These are phyloP conservation scores for Pteromalus puparum DNA, from an alignment of 1,140 invertebrate genomes.

Conservation along the genomic window DNA sequence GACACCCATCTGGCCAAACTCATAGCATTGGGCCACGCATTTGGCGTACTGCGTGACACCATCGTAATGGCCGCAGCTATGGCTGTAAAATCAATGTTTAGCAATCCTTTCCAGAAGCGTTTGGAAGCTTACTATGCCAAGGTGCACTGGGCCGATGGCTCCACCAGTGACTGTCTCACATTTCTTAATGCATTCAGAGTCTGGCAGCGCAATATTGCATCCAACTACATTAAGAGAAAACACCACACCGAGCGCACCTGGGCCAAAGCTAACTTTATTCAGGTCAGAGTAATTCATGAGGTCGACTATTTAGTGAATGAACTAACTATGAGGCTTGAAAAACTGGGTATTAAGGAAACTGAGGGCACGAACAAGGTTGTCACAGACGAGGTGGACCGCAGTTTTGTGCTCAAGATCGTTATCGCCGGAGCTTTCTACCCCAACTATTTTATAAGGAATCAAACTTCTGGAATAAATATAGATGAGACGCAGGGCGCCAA, in stretches of 20 bases:
- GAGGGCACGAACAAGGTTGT: slow-evolving; percentile 61
- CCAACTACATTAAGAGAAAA: slow-evolving; percentile 58
- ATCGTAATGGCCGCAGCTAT: slow-evolving; percentile 93
- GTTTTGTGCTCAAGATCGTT: slow-evolving; percentile 80
- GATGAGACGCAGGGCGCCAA: slow-evolving; percentile 79
- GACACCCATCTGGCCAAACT: slow-evolving; percentile 90
- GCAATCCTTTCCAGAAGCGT: slow-evolving; percentile 82
- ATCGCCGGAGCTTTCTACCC: slow-evolving; percentile 89
- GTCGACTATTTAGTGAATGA: slow-evolving; percentile 84
- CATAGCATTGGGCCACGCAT: slow-evolving; percentile 91
- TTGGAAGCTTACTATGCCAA: slow-evolving; percentile 87
- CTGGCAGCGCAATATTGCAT: slow-evolving; percentile 64
- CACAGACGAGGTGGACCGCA: slow-evolving; percentile 75
- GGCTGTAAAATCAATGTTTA: slow-evolving; percentile 88
- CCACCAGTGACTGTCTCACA: slow-evolving; percentile 90
- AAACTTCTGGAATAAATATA: slow-evolving; percentile 68
- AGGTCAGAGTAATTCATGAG: slow-evolving; percentile 84
- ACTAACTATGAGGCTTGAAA: slow-evolving; percentile 78
- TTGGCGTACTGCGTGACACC: slow-evolving; percentile 88
- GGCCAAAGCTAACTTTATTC: slow-evolving; percentile 84
- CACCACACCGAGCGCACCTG: slow-evolving; percentile 79
- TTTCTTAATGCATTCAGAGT: slow-evolving; percentile 88
- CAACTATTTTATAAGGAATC: slow-evolving; percentile 85
- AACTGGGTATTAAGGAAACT: slow-evolving; percentile 75
- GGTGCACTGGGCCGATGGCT: slow-evolving; percentile 86